Base-by-base conservation (phyloP, 1,140 invertebrate species). In the Sycobia sp. region DNA sequence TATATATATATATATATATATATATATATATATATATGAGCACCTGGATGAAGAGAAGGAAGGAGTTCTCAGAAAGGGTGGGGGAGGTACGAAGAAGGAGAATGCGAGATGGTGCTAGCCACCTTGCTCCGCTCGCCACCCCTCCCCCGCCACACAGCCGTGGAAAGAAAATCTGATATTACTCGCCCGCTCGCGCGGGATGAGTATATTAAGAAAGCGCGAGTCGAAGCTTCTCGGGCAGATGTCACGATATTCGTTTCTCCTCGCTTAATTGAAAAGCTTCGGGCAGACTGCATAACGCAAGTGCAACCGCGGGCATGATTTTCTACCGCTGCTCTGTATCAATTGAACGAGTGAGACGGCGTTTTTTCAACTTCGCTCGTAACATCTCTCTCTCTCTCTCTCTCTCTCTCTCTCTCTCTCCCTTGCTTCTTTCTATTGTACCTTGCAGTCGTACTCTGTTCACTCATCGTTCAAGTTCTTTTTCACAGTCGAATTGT, bases 231-330 rank as follows among this genome's bases (percentile, higher is more conserved):
- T 4, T 32, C 25, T 60, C n/a, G 25, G n/a, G 36, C 27, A 61
- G 53, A 34, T 61, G 39, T 59, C 50, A 61, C 44, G 47, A 61
- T 61, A 43, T 53, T 61, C 47, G 53, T 61, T 43, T 51, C 36
- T 25, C 25, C 38, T 20, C 39, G 16, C n/a, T 34, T 61, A 61
- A 61, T 61, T 51, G 49, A 61, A 61, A 61, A 61, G 50, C 38
- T 61, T 32, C 41, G 11, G 38, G 38, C 10, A 39, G 44, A 44
- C 39, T 34, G 46, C 44, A 59, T n/a, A n/a, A n/a, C 44, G 22
- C 44, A 27, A 38, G 34, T 39, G 9, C 9, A 23, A 46, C n/a
- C 46, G 34, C 49, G 34, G 25, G n/a, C 38, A 22, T 18, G 5
- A 20, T 32, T 9, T 18, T 4, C 36, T 39, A 1, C 27, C 54